These are phyloP conservation scores for Alouatta palliata DNA, from an alignment of 2,113 vertebrate genomes.

Conservation along the genomic window DNA sequence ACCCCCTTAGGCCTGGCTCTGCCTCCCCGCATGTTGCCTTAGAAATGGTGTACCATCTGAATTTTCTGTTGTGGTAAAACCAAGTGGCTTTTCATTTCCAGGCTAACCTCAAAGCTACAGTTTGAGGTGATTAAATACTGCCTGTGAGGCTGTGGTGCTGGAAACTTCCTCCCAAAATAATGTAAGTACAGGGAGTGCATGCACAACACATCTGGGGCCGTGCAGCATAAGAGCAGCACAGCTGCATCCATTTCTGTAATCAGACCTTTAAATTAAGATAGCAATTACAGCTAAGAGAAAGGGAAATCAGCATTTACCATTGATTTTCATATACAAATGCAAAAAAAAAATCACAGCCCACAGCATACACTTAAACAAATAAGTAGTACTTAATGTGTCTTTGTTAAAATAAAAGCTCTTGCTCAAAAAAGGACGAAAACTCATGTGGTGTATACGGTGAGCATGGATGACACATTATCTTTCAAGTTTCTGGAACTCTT, in stretches of 20 bases:
- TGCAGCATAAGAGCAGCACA: accelerated
- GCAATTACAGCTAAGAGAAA: not conserved
- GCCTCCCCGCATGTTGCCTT: not conserved
- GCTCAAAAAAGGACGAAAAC: not conserved
- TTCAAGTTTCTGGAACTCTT: not conserved
- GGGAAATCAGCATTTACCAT: not conserved
- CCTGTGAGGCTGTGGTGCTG: constrained; percentile 4
- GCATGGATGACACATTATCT: not conserved
- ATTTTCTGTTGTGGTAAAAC: not conserved
- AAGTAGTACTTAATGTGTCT: not conserved
- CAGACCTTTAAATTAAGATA: not conserved
- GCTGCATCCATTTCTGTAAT: not conserved
- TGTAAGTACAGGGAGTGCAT: not conserved
- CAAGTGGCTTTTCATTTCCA: constrained; percentile 56
- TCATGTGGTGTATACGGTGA: not conserved
- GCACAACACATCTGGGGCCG: not conserved
- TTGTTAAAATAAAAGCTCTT: not conserved
- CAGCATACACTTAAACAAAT: not conserved
- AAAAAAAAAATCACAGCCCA: not conserved
- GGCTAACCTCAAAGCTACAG: constrained; percentile 27
- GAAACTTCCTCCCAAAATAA: constrained; percentile 24
- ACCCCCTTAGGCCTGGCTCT: not conserved
- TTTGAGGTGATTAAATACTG: constrained; percentile 52
- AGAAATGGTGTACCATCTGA: not conserved
- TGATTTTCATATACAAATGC: constrained; percentile 51